Evolutionary conservation across 1,140 invertebrate species (phyloP), one percentile per base, ranked within the genome.

Genomic region (Dermatophagoides farinae): DNA sequence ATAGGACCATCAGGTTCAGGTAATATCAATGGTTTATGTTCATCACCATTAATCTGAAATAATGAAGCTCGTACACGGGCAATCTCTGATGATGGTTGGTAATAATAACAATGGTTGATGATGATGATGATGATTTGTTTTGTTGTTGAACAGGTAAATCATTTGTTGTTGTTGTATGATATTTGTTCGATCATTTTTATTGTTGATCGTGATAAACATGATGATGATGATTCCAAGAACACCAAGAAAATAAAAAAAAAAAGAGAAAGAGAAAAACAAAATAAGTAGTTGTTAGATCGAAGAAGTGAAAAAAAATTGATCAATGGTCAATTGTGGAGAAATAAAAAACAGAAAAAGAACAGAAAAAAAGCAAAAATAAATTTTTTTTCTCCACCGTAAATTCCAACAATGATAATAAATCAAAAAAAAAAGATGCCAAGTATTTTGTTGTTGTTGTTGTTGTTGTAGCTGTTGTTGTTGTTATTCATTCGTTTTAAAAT

Each of bases 41-140:
- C 88, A 37, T 86, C 84, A 61, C 90, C 89, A 79, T 91, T 93
- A 74, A 96, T 90, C 80, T 98, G 92, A 78, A 98, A 98, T 72
- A 98, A 79, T 72, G 85, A 88, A 64, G 89, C 83, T 70, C 95
- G 82, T 58, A 98, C 92, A 80, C 89, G 89, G 72, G 88, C 88
- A 68, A 98, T 98, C 85, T 99, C 95, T 98, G 84, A 4, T 47
- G 46, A 47, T 47, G 31, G 31, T 31, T 31, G 31, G 8, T 31
- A 58, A 88, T 85, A 47, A 70, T 73, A 70, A 75, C 75, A 71
- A 67, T 20, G 22, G 22, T n/a, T n/a, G n/a, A n/a, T n/a, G n/a
- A n/a, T n/a, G n/a, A n/a, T n/a, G n/a, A 52, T 22, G 12, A 52
- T 4, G 11, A 52, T 52, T 52, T n/a, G 22, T n/a, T n/a, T n/a